These are phyloP conservation scores for Teinopalpus imperialis DNA, from an alignment of 2,888 invertebrate species.

Conservation along the genomic window DNA sequence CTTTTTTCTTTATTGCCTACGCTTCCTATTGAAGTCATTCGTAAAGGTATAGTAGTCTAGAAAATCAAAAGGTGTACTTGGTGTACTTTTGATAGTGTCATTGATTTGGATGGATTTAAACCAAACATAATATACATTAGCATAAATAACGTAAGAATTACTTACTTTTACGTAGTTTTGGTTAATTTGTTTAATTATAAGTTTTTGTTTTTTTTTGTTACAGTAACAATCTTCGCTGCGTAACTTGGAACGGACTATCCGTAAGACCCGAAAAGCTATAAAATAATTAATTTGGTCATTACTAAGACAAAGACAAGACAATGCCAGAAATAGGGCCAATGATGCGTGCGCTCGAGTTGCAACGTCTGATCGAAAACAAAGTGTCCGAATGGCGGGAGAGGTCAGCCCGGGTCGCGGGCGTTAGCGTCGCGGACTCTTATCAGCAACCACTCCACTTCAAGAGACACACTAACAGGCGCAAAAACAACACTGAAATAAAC, in stretches of 20 bases:
- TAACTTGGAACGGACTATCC: no score
- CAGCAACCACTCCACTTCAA: constrained; percentile 77
- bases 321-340: constrained; percentile 77
- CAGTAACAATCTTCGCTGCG: constrained; percentile 5
- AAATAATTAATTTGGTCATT: constrained; percentile 28
- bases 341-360: constrained; percentile 76
- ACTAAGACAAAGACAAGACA: constrained; percentile 42
- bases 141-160: no score
- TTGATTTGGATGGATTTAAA: no score
- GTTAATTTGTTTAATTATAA: no score
- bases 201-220: constrained; percentile 9
- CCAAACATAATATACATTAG: no score
- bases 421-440: constrained; percentile 74
- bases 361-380: constrained; percentile 76
- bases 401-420: constrained; percentile 71
- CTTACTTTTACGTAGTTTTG: no score
- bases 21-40: no score
- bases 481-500: constrained; percentile 78
- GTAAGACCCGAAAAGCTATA: no score
- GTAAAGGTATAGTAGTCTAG: no score
- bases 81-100: no score
- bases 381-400: constrained; percentile 78
- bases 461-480: constrained; percentile 75
- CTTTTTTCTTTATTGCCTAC: no score
- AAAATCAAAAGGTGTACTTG: no score